Conservation (phyloP, 1,140 invertebrate genomes). For the Matsumurasca onukii region DNA sequence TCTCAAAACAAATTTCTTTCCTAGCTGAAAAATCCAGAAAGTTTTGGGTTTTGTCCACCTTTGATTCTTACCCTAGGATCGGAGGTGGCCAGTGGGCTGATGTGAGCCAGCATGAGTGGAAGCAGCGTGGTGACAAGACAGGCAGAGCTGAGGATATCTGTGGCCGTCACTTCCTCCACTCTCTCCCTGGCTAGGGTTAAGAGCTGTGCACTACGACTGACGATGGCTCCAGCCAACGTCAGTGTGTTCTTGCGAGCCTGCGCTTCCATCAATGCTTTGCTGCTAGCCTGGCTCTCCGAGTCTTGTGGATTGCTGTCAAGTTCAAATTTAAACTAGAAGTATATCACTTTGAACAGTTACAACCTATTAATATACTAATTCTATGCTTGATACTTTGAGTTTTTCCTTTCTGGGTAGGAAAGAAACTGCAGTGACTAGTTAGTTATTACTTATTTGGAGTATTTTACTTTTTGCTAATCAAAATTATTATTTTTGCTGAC, state of each 20-base stretch:
- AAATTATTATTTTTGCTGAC: too few species aligned
- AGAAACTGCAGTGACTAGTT: too few species aligned
- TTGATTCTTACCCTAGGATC: conserved; percentile 79
- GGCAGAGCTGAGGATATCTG: conserved; percentile 57
- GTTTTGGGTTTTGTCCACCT: too few species aligned
- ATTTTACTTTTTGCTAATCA: too few species aligned
- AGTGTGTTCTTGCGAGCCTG: conserved; percentile 72
- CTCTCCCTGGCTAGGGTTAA: conserved; percentile 68
- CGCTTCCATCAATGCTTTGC: conserved; percentile 65
- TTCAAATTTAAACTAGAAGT: neutral
- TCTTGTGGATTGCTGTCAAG: conserved; percentile 59
- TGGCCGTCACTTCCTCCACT: conserved; percentile 55
- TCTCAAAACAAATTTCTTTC: too few species aligned
- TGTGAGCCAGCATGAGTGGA: conserved; percentile 76
- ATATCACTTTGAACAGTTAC: neutral
- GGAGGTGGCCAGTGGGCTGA: conserved; percentile 75
- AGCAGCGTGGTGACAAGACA: conserved; percentile 73
- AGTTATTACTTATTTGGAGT: too few species aligned
- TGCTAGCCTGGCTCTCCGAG: conserved; percentile 63
- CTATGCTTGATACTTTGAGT: too few species aligned
- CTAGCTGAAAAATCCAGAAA: too few species aligned
- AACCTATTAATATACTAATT: too few species aligned
- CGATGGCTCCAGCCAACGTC: conserved; percentile 68
- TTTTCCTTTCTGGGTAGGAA: too few species aligned
- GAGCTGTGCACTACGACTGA: conserved; percentile 70